A percentile compares a stretch with the other conserved stretches of the same genome.
phyloP scores from a whole-genome alignment of 2,888 invertebrate species.

The Aleiodes leptofemur region DNA sequence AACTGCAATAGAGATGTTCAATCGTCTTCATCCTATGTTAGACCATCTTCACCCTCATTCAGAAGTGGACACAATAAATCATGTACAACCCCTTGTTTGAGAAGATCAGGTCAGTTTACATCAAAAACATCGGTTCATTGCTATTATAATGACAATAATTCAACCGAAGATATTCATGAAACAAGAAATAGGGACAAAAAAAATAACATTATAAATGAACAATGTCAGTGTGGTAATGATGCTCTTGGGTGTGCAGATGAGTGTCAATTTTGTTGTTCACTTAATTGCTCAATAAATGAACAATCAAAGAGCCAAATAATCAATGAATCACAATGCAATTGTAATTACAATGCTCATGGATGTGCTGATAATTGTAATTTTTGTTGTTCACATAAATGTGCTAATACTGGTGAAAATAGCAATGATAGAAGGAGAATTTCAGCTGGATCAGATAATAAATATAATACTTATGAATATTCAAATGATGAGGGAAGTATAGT shows the following conservation, averaged over 20 bases:
- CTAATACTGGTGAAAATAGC: not conserved
- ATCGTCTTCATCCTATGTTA: not conserved
- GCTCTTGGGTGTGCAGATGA: slow-evolving; percentile 47
- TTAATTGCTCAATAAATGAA: slow-evolving; percentile 27
- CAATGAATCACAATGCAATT: slow-evolving; percentile 41
- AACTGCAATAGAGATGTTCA: slow-evolving; percentile 40
- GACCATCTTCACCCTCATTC: not conserved
- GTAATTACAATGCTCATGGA: slow-evolving; percentile 34
- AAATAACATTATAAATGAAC: slow-evolving; percentile 10
- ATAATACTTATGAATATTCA: slow-evolving; percentile 29
- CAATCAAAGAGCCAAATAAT: not conserved
- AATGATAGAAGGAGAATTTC: slow-evolving; percentile 16
- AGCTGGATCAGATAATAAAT: slow-evolving; percentile 22
- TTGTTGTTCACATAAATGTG: slow-evolving; percentile 44
- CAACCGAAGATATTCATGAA: not conserved
- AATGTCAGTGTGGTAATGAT: slow-evolving; percentile 51
- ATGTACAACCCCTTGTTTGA: slow-evolving; percentile 34
- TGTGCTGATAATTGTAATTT: slow-evolving; percentile 47
- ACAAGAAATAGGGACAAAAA: slow-evolving; percentile 5
- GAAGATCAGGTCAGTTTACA: slow-evolving; percentile 53
- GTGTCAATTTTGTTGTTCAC: slow-evolving; percentile 43
- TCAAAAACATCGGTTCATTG: slow-evolving; percentile 1
- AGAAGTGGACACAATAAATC: not conserved
- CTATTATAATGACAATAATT: not conserved
- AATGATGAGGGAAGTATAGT: slow-evolving; percentile 8